phyloP scores from a whole-genome alignment of 2,113 vertebrate species.

The Lichenostomus cassidix region DNA sequence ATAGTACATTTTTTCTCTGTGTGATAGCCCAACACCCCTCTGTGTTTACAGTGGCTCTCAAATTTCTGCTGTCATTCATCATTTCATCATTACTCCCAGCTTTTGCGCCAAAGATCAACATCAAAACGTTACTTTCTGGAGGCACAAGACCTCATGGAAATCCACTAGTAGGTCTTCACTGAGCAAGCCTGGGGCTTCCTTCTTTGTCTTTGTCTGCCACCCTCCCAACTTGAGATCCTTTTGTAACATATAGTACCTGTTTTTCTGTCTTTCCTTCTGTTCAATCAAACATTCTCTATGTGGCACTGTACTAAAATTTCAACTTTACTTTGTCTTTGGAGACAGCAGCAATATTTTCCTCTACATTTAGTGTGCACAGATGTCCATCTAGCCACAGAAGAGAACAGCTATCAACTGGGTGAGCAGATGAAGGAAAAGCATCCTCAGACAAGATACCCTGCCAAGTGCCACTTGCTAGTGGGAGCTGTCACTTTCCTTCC shows the following conservation, averaged over 20 bases:
- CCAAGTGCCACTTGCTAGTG: background rate
- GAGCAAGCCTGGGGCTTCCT: background rate
- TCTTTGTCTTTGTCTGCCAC: background rate
- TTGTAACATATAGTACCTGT: rapidly evolving
- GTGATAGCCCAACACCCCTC: background rate
- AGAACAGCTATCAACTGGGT: background rate
- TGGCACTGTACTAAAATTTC: background rate
- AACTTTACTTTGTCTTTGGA: background rate
- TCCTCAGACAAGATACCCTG: background rate
- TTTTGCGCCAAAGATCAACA: background rate
- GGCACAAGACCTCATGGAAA: background rate
- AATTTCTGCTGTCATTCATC: background rate
- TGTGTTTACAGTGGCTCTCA: background rate
- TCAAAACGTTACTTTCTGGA: background rate
- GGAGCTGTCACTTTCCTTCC: background rate
- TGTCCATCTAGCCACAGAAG: background rate
- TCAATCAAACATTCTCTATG: background rate
- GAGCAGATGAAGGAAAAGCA: background rate
- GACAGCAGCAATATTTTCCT: background rate
- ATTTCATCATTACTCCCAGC: background rate
- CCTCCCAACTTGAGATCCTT: background rate
- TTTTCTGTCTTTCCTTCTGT: background rate
- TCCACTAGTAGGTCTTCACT: background rate
- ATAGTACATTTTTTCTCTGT: background rate
- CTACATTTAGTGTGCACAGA: background rate